phyloP scores from a whole-genome alignment of 2,888 invertebrate species.

The Apodemia mormo region DNA sequence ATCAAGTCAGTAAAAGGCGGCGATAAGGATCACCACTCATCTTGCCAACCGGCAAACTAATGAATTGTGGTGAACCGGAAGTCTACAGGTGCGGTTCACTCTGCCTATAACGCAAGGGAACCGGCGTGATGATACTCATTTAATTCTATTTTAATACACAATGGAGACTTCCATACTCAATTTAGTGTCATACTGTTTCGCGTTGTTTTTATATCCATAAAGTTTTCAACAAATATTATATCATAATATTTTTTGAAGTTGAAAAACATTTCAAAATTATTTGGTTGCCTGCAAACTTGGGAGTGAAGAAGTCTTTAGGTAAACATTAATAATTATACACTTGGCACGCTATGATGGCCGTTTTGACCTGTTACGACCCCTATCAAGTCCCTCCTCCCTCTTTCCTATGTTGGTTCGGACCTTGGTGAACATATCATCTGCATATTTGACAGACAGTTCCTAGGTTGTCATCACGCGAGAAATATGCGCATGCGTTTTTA shows the following conservation, averaged over 20 bases:
- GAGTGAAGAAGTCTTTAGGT: neutral
- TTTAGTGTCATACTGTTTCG: neutral
- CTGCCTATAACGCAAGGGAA: too few species aligned
- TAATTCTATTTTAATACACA: too few species aligned
- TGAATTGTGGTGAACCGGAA: too few species aligned
- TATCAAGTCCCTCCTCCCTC: neutral
- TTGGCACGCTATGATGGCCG: conserved; percentile 1
- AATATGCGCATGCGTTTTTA: too few species aligned
- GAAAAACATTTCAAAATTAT: neutral
- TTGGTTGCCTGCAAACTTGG: neutral
- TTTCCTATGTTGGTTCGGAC: neutral
- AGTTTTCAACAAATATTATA: neutral
- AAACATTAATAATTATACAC: neutral
- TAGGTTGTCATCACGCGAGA: too few species aligned
- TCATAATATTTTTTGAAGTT: neutral
- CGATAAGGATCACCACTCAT: too few species aligned
- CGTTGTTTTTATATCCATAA: neutral
- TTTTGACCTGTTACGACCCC: neutral
- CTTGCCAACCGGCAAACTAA: too few species aligned
- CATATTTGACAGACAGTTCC: too few species aligned
- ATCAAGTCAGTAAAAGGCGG: too few species aligned
- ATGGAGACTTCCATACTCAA: neutral
- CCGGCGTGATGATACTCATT: too few species aligned
- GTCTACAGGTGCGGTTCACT: too few species aligned
- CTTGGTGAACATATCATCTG: neutral